Base-by-base conservation (phyloP, 2,888 invertebrate species). In the Drosophila sordidapex region DNA sequence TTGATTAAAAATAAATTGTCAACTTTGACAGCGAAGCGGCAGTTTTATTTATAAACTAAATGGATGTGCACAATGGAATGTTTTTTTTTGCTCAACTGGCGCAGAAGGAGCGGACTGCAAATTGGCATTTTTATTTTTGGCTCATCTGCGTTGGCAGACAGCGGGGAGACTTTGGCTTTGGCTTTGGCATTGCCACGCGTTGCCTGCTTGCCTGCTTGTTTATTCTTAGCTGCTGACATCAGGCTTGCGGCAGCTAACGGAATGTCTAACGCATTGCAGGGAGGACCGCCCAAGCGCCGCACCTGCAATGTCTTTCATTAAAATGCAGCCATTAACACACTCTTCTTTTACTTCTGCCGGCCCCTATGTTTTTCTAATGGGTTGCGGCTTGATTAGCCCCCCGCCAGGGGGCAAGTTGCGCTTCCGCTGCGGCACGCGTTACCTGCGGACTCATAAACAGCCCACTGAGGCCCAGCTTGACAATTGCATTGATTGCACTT, bases 1-100 rank as follows among this genome's bases (percentile, higher is more conserved):
- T 89, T 80, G 90, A 90, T 85, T 85, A 85, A 85, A 85, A 85
- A 85, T 85, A 85, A 90, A 85, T 88, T 85, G 88, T 85, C 85
- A 85, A 76, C 83, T 85, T 90, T 90, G 88, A 88, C 90, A 90
- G 90, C 74, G 69, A 73, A 73, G 75, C 83, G 74, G 77, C 86
- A 72, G 69, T 75, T 85, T 81, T 85, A 85, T 85, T 85, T 85
- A 85, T 85, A 85, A 72, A 88, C 75, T 57, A 31, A 71, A 81
- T 79, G 81, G 70, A 46, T 46, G 57, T 79, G 81, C 59, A 51
- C 70, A 71, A 63, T 68, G 74, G 83, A 77, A 89, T 75, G 46
- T 77, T 43, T 61, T 35, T 31, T 66, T 66, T 25, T 21, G 15
- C 21, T 7, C 46, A 46, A 46, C 46, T 46, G 46, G 25, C 8